These are phyloP conservation scores for Tautogolabrus adspersus DNA, from an alignment of 2,113 vertebrate species.

Conservation along the genomic window DNA sequence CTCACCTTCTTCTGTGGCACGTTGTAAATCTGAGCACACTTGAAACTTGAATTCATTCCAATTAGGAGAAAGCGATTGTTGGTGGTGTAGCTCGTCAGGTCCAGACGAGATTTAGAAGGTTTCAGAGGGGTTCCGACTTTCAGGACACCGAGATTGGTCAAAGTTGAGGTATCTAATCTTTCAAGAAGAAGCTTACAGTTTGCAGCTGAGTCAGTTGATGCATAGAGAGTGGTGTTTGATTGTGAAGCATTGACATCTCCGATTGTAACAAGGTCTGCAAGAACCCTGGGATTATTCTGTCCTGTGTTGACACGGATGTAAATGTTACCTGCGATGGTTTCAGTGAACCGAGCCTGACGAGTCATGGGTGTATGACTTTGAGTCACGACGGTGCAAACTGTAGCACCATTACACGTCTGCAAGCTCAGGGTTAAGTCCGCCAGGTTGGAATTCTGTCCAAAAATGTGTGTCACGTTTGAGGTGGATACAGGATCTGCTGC, in stretches of 20 bases:
- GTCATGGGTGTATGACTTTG: conserved; percentile 49
- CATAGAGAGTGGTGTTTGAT: conserved; percentile 55
- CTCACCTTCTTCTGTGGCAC: conserved; percentile 75
- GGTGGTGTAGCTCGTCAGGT: conserved; percentile 33
- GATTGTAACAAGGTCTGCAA: conserved; percentile 74
- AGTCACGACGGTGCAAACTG: conserved; percentile 77
- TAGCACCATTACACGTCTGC: conserved; percentile 69
- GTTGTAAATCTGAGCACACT: conserved; percentile 75
- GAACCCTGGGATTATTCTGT: conserved; percentile 41
- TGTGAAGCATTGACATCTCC: conserved; percentile 48
- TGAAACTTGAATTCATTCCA: conserved; percentile 41
- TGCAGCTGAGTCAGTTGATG: conserved; percentile 47
- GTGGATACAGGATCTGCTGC: conserved; percentile 1
- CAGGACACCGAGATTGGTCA: conserved; percentile 67
- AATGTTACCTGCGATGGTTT: conserved; percentile 76
- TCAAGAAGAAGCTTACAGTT: conserved; percentile 66
- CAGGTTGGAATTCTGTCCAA: conserved; percentile 61
- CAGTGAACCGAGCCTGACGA: conserved; percentile 79
- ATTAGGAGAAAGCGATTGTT: conserved; percentile 70
- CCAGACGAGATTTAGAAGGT: conserved; percentile 73
- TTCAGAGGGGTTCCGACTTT: conserved; percentile 71
- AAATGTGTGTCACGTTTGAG: conserved; percentile 54
- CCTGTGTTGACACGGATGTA: conserved; percentile 76
- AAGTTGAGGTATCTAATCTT: conserved; percentile 37
- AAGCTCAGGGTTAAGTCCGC: conserved; percentile 80